phyloP scores from a whole-genome alignment of 2,113 vertebrate species.

The Pterophyllum scalare region DNA sequence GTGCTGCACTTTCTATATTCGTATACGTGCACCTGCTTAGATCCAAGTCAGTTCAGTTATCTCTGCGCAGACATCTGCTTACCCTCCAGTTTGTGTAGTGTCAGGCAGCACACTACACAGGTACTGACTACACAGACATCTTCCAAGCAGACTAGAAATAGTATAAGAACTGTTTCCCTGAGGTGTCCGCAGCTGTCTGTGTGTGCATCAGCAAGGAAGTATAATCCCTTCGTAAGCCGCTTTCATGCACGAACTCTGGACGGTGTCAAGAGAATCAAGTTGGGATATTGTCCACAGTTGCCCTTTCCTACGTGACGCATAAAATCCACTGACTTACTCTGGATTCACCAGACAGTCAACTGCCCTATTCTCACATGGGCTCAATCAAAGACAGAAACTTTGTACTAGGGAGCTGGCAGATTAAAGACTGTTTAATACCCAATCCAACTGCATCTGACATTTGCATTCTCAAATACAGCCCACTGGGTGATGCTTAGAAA shows the following conservation, averaged over 20 bases:
- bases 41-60: neutral
- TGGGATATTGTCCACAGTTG: slow-evolving; percentile 6
- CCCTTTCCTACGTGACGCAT: neutral
- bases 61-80: neutral
- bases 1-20: neutral
- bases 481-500: neutral
- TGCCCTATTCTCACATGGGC: neutral
- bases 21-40: neutral
- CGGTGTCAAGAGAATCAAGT: slow-evolving; percentile 3
- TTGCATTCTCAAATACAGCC: neutral
- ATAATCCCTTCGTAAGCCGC: neutral
- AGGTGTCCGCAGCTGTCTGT: neutral
- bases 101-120: neutral
- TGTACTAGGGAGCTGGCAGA: neutral
- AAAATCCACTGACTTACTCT: neutral
- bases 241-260: slow-evolving; percentile 12
- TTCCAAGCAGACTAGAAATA: neutral
- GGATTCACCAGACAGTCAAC: neutral
- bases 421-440: neutral
- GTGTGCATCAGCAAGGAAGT: slow-evolving; percentile 5
- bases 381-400: neutral
- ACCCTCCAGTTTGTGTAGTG: too few relatives aligned
- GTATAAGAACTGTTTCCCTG: neutral
- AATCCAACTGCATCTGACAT: neutral
- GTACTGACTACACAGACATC: neutral